Conservation (phyloP, 2,888 invertebrate species). For the Dromius quadrimaculatus region DNA sequence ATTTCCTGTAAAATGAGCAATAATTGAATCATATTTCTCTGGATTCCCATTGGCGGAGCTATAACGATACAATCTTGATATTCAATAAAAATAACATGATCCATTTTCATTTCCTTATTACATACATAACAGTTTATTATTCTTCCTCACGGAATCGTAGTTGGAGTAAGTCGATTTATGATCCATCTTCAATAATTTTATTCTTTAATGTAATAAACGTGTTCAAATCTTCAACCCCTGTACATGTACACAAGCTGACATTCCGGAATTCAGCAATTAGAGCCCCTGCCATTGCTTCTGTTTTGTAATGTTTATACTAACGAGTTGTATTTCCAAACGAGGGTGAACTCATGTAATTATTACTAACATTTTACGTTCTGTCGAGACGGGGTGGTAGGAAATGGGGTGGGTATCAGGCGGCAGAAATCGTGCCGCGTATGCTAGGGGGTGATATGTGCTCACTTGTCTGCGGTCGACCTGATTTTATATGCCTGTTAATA, state of each 20-base stretch:
- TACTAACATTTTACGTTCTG: conserved; percentile 2
- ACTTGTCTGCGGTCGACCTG: too few relatives aligned
- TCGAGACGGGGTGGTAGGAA: neutral
- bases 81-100: conserved; percentile 16
- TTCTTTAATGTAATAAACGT: too few relatives aligned
- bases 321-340: conserved; percentile 10
- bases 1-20: too few relatives aligned
- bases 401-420: neutral
- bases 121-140: neutral
- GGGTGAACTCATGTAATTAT: conserved; percentile 1
- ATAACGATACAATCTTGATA: conserved; percentile 8
- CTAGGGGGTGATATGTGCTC: too few relatives aligned
- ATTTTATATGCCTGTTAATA: too few relatives aligned
- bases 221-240: neutral
- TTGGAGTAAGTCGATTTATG: too few relatives aligned
- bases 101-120: neutral
- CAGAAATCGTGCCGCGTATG: neutral
- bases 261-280: neutral
- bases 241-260: conserved; percentile 3
- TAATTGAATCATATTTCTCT: neutral
- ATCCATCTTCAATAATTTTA: too few relatives aligned
- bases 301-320: conserved; percentile 30
- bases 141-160: too few relatives aligned
- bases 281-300: neutral
- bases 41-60: neutral